Conservation (phyloP, 2,888 invertebrate species). For the Harpagoxenus sublaevis region DNA sequence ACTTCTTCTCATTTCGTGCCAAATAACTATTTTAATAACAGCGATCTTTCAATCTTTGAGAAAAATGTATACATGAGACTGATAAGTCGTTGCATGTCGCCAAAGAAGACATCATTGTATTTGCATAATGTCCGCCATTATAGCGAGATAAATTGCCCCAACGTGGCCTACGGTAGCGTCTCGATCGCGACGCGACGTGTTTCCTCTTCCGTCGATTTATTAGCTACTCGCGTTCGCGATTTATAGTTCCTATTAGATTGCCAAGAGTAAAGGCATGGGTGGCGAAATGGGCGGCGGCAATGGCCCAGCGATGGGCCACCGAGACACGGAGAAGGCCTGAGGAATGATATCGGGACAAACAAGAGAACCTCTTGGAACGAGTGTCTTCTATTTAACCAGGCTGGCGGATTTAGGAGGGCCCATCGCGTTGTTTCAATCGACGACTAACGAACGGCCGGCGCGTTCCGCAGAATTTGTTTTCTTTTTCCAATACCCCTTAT, state of each 20-base stretch:
- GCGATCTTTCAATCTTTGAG: background rate
- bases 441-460: conserved; percentile 68
- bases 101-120: conserved; percentile 59
- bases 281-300: conserved; percentile 7
- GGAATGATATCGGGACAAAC: conserved; percentile 60
- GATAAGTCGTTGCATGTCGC: conserved; percentile 61
- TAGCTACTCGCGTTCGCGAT: conserved; percentile 63
- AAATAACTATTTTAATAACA: background rate
- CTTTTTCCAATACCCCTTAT: conserved; percentile 38
- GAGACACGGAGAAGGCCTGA: conserved; percentile 35
- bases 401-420: conserved; percentile 65
- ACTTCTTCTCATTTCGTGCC: background rate
- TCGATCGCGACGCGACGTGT: conserved; percentile 70
- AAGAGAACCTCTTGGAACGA: conserved; percentile 65
- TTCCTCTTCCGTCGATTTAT: conserved; percentile 74
- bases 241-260: conserved; percentile 76
- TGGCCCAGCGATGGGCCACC: conserved; percentile 21
- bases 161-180: conserved; percentile 65
- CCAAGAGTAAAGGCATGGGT: conserved; percentile 60
- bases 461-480: conserved; percentile 61
- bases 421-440: conserved; percentile 59
- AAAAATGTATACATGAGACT: conserved; percentile 57
- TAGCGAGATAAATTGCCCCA: conserved; percentile 67
- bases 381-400: conserved; percentile 74
- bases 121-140: conserved; percentile 71